Base-by-base conservation (phyloP, 2,113 vertebrate species). In the Circaetus gallicus region DNA sequence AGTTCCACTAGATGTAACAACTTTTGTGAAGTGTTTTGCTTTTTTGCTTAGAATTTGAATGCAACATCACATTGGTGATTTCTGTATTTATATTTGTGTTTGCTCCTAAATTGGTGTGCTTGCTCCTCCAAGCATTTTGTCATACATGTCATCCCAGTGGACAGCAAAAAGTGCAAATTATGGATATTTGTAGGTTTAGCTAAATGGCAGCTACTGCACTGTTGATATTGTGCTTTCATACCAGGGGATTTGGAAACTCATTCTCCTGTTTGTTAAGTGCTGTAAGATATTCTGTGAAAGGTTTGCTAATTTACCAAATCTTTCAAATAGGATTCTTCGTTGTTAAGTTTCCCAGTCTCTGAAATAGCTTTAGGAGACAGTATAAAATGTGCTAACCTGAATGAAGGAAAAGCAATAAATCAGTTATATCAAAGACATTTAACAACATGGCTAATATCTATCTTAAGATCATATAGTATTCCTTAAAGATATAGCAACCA, bases 21-120 rank as follows among this genome's bases (percentile, higher is more conserved):
- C 78, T 86, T 93, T 97, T 49, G 91, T 95, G 92, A 92, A 82
- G 77, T 88, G 89, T 82, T 93, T 88, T 89, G 61, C 62, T 91
- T 95, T 84, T 72, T 96, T 73, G 59, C 95, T 94, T 96, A 86
- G 86, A 59, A 79, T 76, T 66, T 58, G 73, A 88, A 92, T 82
- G 77, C 85, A 55, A 87, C 82, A 85, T 50, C 31, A 63, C 82
- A 43, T 11, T 7, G 16, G 91, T 86, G 78, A 90, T 89, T 61
- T 87, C 69, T 83, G 58, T 96, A 31, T 96, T 94, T 88, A 71
- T 91, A 63, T 89, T 82, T 96, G 92, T 90, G 88, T 90, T 97
- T 90, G 71, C 89, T 89, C 91, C 86, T 86, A 58, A 90, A 73
- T 95, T 0, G 1, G 1, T 45, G 66, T 94, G 67, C 53, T 88